phyloP scores from a whole-genome alignment of 2,888 invertebrate species.

The Anoplius nigerrimus region DNA sequence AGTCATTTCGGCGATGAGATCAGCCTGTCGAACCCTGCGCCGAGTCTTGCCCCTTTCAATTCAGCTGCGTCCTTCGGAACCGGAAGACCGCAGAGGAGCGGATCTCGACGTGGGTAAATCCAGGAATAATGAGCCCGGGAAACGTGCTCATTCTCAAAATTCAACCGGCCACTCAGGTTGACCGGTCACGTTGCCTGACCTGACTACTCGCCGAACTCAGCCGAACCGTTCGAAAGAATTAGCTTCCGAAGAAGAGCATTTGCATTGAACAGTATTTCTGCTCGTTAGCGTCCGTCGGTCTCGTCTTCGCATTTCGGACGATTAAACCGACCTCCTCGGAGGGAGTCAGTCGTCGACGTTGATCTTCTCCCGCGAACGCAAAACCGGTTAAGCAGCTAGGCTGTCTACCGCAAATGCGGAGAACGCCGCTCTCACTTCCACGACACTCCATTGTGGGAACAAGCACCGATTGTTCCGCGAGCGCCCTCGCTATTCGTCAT shows the following conservation, averaged over 20 bases:
- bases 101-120: neutral
- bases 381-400: conserved; percentile 29
- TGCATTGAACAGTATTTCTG: neutral
- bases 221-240: no score
- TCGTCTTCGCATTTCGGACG: conserved; percentile 26
- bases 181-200: no score
- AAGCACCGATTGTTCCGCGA: conserved; percentile 2
- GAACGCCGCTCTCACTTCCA: conserved; percentile 30
- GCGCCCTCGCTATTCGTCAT: neutral
- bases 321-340: conserved; percentile 29
- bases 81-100: neutral
- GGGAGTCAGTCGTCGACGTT: conserved; percentile 26
- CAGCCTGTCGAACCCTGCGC: conserved; percentile 75
- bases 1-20: conserved; percentile 75
- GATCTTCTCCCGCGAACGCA: conserved; percentile 32
- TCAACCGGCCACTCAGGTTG: no score
- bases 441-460: conserved; percentile 23
- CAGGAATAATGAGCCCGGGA: neutral
- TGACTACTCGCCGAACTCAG: no score
- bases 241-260: no score
- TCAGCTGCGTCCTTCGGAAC: neutral
- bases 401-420: neutral
- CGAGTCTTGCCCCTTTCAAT: conserved; percentile 58
- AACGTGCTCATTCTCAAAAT: neutral
- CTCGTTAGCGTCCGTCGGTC: neutral